phyloP scores from a whole-genome alignment of 2,113 vertebrate genomes.

The Carassius gibelio region DNA sequence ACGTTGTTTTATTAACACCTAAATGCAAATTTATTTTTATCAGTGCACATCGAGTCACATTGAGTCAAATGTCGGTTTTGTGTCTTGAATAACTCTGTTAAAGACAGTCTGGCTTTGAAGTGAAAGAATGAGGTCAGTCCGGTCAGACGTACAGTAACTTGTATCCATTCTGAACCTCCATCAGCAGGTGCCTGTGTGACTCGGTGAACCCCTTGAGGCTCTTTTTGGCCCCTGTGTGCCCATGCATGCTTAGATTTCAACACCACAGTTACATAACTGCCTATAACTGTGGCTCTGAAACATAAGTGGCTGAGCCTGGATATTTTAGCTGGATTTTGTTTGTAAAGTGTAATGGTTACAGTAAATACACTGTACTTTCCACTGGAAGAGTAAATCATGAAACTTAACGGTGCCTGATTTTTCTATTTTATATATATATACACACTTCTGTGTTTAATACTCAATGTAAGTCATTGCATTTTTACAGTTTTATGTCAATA shows the following conservation, averaged over 20 bases:
- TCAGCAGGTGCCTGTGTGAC: constrained; percentile 23
- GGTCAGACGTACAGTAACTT: too few relatives aligned
- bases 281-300: constrained; percentile 3
- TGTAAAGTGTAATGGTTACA: background rate
- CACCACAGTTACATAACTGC: constrained; percentile 25
- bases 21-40: background rate
- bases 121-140: too few relatives aligned
- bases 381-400: background rate
- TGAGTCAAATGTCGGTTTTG: background rate
- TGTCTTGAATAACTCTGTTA: background rate
- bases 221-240: background rate
- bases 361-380: constrained; percentile 10
- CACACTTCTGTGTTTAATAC: background rate
- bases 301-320: background rate
- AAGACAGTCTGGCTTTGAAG: background rate
- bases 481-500: background rate
- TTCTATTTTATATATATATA: too few relatives aligned
- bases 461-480: background rate
- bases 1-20: background rate
- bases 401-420: background rate
- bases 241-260: background rate
- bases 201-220: background rate
- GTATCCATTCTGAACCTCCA: constrained; percentile 42
- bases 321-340: background rate
- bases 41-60: background rate